phyloP scores from a whole-genome alignment of 2,797 vertebrate species.

The Percopsis omiscomaycus region DNA sequence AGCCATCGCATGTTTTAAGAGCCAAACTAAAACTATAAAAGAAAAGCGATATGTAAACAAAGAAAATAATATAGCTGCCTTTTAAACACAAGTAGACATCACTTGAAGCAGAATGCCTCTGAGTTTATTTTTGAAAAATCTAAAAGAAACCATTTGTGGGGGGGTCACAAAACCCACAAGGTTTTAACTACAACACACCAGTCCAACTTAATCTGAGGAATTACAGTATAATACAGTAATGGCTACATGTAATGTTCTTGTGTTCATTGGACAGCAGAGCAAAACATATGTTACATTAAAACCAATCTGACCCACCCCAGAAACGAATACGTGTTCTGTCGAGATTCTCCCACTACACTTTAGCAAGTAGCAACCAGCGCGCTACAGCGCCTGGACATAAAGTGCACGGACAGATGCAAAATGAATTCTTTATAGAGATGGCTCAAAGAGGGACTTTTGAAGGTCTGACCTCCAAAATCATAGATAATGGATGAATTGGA shows the following conservation, averaged over 20 bases:
- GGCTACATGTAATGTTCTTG: neutral
- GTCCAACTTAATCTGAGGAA: slow-evolving; percentile 6
- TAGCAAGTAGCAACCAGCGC: neutral
- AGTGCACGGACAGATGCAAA: slow-evolving; percentile 47
- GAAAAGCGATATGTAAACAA: slow-evolving; percentile 58
- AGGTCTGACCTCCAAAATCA: slow-evolving; percentile 24
- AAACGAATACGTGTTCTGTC: slow-evolving; percentile 2
- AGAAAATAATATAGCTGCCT: slow-evolving; percentile 61
- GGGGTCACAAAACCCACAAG: neutral
- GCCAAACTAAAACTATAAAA: slow-evolving; percentile 19
- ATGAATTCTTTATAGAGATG: too few species aligned
- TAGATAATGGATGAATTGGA: slow-evolving; percentile 4
- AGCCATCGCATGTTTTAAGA: slow-evolving; percentile 43
- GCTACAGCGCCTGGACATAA: slow-evolving; percentile 44
- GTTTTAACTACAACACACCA: neutral
- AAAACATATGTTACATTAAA: neutral
- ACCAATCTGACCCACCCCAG: neutral
- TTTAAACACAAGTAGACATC: slow-evolving; percentile 39
- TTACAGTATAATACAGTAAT: slow-evolving; percentile 12
- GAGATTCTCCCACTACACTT: slow-evolving; percentile 12
- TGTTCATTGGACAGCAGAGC: slow-evolving; percentile 15
- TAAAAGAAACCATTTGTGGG: slow-evolving; percentile 5
- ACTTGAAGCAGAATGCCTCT: slow-evolving; percentile 22
- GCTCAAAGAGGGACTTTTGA: neutral
- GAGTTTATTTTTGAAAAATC: slow-evolving; percentile 30